Evolutionary conservation across 2,113 vertebrate genomes (phyloP).

Genomic region (Opisthocomus hoazin): DNA sequence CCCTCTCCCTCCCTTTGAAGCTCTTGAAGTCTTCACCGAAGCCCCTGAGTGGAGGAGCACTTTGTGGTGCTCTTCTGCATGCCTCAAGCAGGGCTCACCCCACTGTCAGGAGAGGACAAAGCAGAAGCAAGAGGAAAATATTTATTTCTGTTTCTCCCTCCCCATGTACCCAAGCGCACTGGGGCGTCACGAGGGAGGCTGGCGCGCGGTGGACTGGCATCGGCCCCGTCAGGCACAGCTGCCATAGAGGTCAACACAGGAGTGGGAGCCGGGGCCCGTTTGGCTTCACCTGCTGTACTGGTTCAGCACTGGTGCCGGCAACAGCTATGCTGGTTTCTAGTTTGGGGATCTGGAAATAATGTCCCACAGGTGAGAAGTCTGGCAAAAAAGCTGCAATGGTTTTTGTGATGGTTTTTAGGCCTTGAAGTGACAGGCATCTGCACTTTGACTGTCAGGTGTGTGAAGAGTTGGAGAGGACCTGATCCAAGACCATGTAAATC

Average conservation of each 20-base stretch:
- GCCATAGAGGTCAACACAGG: neutral
- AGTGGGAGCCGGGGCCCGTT: neutral
- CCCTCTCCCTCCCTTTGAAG: neutral
- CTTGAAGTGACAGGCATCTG: neutral
- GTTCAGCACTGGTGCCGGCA: neutral
- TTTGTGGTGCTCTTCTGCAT: rapidly evolving
- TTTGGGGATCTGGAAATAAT: neutral
- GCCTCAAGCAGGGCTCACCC: neutral
- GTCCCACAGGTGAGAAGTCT: neutral
- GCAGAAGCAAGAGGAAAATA: neutral
- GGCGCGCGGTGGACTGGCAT: neutral
- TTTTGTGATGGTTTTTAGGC: neutral
- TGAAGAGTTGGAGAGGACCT: neutral
- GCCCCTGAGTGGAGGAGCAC: neutral
- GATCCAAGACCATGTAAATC: neutral
- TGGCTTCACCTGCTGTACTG: neutral
- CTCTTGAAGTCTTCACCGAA: neutral
- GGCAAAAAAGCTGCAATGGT: neutral
- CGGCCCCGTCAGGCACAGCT: neutral
- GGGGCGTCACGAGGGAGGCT: rapidly evolving
- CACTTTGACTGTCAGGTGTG: neutral
- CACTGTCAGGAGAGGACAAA: neutral
- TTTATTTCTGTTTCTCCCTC: neutral
- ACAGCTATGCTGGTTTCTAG: neutral
- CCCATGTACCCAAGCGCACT: neutral